Conservation (phyloP, 2,888 invertebrate genomes). For the Spodoptera littoralis region DNA sequence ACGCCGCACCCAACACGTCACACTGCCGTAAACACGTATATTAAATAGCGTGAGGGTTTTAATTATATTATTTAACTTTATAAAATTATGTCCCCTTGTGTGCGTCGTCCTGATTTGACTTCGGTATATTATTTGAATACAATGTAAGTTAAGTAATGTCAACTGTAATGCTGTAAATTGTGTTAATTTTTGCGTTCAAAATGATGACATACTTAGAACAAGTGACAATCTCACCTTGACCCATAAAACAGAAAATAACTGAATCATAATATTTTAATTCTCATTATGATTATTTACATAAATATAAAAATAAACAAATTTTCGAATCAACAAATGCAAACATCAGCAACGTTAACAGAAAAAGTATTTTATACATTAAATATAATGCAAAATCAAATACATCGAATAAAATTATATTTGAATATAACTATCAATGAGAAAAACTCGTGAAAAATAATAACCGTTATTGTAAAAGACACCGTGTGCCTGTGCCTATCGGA, state of each 20-base stretch:
- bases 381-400: background rate
- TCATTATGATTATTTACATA: no score
- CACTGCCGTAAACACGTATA: slow-evolving; percentile 62
- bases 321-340: no score
- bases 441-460: slow-evolving; percentile 46
- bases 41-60: slow-evolving; percentile 62
- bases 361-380: background rate
- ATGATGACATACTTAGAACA: no score
- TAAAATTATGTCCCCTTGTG: slow-evolving; percentile 55
- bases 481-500: slow-evolving; percentile 58
- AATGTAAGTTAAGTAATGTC: slow-evolving; percentile 7
- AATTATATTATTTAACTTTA: slow-evolving; percentile 60
- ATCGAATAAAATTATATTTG: background rate
- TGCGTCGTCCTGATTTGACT: slow-evolving; percentile 55
- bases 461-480: slow-evolving; percentile 42
- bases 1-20: slow-evolving; percentile 61
- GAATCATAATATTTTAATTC: no score
- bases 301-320: no score
- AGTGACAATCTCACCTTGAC: no score
- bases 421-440: slow-evolving; percentile 26
- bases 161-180: background rate
- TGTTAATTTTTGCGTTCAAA: no score
- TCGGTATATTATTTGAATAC: slow-evolving; percentile 21
- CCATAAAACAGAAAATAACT: no score
- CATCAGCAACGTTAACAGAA: no score